Base-by-base conservation (phyloP, 1,140 invertebrate genomes). In the Berghia stephanieae region DNA sequence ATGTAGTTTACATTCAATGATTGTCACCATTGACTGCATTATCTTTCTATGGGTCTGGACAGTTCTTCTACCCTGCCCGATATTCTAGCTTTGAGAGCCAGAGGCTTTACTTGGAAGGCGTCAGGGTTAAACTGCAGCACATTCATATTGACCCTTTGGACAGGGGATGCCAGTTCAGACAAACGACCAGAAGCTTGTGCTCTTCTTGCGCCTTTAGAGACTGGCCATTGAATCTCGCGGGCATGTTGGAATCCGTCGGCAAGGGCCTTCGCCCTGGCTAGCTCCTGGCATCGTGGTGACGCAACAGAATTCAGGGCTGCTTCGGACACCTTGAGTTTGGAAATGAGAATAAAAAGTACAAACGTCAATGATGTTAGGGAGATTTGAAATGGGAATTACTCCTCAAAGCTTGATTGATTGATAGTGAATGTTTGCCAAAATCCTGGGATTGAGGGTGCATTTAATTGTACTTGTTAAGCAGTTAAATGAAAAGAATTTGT, bases 121-220 rank as follows among this genome's bases (percentile, higher is more conserved):
- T 87, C 82, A 49, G 87, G 84, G 78, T 88, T 86, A 70, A 88
- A 88, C 81, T 87, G 86, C 72, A 88, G 79, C 68, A 83, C 82
- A 70, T 86, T 85, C 87, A 88, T 87, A 34, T 84, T 81, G 34
- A 82, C 85, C 52, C 86, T 74, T 10, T 84, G 80, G 55, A 88
- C 78, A 70, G 86, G 86, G 57, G 74, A 77, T n/a, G 83, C 71
- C 31, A 88, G 80, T 79, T 88, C 85, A 10, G 79, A 77, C 21
- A 86, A 38, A 8, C 87, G 73, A 2, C 78, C 72, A 34, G 82
- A 77, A 18, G 86, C 81, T 16, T 66, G 67, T 0, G 86, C 86
- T 24, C 82, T 77, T 46, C 81, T 85, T 2, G 87, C 86, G 4
- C 82, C 83, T 43, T 79, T 79, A 4, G 80, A 78, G 3, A 88